phyloP scores from a whole-genome alignment of 2,113 vertebrate genomes.

The Cyphomyrus plagiostoma region DNA sequence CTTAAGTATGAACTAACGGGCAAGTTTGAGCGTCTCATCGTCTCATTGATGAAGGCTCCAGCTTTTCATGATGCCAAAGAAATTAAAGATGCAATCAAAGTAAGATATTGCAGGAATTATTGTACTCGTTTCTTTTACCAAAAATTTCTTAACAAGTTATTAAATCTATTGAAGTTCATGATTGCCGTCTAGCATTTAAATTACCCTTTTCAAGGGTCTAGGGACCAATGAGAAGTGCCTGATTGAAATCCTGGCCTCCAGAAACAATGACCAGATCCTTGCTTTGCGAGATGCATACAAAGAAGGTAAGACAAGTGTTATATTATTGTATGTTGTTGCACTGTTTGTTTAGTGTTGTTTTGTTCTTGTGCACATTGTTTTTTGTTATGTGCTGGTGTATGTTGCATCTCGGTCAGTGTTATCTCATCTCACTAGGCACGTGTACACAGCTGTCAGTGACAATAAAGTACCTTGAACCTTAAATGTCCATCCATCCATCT shows the following conservation, averaged over 20 bases:
- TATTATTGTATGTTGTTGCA: not conserved
- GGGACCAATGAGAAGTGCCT: constrained; percentile 88
- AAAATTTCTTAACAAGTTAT: not conserved
- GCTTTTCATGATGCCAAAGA: constrained; percentile 90
- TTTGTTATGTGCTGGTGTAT: not conserved
- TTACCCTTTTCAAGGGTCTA: constrained; percentile 56
- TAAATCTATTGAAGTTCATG: not conserved
- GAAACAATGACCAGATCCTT: constrained; percentile 79
- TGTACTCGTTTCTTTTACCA: not conserved
- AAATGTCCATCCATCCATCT: not conserved
- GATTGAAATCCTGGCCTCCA: constrained; percentile 87
- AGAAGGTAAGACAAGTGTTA: constrained; percentile 64
- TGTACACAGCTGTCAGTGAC: not conserved
- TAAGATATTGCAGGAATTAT: constrained; percentile 43
- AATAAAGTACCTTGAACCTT: not conserved
- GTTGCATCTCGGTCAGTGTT: not conserved
- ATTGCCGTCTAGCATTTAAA: not conserved
- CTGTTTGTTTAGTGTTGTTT: not conserved
- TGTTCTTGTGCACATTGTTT: not conserved
- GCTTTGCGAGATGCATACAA: constrained; percentile 80
- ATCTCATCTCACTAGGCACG: not conserved
- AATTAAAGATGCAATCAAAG: constrained; percentile 83
- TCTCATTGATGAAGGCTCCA: constrained; percentile 82
- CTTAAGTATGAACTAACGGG: constrained; percentile 94
- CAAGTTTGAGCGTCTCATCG: constrained; percentile 91